Evolutionary conservation across 2,113 vertebrate genomes (phyloP).

Genomic region (Hippolais icterina): DNA sequence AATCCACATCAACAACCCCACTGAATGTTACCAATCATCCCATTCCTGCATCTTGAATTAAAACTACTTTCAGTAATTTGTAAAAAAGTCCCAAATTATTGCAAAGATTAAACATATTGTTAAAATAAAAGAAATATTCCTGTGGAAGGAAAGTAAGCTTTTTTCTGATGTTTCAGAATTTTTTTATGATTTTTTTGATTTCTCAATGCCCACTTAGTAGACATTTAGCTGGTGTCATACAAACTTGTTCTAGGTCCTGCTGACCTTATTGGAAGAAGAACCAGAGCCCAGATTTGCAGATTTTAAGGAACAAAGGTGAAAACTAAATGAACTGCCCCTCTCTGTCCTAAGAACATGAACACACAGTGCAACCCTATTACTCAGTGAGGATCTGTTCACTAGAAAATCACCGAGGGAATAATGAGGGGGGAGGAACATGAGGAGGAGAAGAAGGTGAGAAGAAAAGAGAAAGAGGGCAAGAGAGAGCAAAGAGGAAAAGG

Average conservation of each 20-base stretch:
- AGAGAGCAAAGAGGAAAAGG: slow-evolving; percentile 41
- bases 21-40: background rate
- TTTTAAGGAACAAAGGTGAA: background rate
- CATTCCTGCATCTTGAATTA: background rate
- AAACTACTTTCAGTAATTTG: background rate
- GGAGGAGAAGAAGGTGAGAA: slow-evolving; percentile 58
- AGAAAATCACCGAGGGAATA: slow-evolving; percentile 43
- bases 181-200: background rate
- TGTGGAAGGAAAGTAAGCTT: background rate
- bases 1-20: background rate
- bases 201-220: background rate
- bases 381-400: slow-evolving; percentile 24
- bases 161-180: background rate
- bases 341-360: background rate
- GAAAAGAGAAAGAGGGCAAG: slow-evolving; percentile 45
- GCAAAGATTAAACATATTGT: background rate
- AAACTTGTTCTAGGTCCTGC: background rate
- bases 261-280: background rate
- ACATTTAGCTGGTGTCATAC: background rate
- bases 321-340: background rate
- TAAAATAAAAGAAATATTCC: background rate
- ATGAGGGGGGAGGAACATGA: slow-evolving; percentile 52
- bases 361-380: background rate
- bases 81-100: background rate
- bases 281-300: background rate